These are phyloP conservation scores for Cyclina sinensis DNA, from an alignment of 1,140 invertebrate species.

Conservation along the genomic window DNA sequence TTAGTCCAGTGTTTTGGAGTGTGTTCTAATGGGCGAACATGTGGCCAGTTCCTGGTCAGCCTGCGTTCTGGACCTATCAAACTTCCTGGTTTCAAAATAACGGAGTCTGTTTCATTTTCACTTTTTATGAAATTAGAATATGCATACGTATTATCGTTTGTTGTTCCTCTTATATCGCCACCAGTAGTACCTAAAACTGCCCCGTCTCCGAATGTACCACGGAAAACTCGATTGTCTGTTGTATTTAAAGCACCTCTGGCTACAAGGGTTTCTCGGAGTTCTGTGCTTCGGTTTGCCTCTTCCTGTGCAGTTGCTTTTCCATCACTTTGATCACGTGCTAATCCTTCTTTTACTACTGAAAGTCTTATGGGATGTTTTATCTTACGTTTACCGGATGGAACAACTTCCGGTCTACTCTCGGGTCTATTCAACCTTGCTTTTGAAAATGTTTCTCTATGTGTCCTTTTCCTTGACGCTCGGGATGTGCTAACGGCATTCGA, in stretches of 20 bases:
- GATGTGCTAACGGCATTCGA: background rate
- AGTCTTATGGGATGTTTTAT: background rate
- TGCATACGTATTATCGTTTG: background rate
- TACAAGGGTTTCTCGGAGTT: background rate
- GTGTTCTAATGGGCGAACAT: background rate
- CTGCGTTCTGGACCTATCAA: background rate
- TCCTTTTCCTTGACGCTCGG: background rate
- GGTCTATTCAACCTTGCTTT: background rate
- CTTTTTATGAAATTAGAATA: background rate
- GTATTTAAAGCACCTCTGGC: background rate
- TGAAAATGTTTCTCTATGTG: background rate
- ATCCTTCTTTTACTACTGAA: background rate
- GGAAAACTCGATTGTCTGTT: background rate
- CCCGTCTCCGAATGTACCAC: no score
- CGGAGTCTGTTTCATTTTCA: background rate
- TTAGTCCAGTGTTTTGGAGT: background rate
- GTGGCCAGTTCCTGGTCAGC: background rate
- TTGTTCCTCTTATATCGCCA: background rate
- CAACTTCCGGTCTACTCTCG: background rate
- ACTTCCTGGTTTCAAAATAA: background rate
- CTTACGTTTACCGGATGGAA: background rate
- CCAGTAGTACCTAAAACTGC: no score
- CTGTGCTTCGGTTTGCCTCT: no score
- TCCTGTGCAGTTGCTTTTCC: no score
- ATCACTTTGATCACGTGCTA: background rate